Evolutionary conservation across 1,140 invertebrate species (phyloP), one percentile per base, ranked within the genome.

Genomic region (Philotrypesis tridentata): DNA sequence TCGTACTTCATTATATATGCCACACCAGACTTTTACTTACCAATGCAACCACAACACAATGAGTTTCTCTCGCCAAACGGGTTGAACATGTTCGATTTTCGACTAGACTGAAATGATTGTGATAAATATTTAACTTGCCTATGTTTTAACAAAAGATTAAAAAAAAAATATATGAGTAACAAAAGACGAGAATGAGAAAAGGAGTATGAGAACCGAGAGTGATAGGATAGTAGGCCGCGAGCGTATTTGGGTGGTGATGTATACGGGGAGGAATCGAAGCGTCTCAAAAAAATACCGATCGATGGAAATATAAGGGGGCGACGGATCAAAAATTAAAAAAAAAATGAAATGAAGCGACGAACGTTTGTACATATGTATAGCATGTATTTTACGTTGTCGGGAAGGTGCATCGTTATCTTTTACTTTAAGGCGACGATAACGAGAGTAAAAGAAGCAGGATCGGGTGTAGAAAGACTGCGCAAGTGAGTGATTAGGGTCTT

Each of bases 31-130:
- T 55, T n/a, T n/a, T 55, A 55, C 4, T 55, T 55, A 55, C 12
- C 40, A n/a, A 14, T 1, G 21, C n/a, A 17, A 55, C n/a, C 84
- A 82, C 84, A 86, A n/a, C 76, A 85, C 85, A 85, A 86, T 86
- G 82, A 86, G 87, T 90, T 89, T 89, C 85, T 87, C 86, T 88
- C 87, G 85, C 83, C 84, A 89, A 89, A 90, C 86, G 88, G 89
- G 87, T 89, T 88, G 86, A 90, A 89, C 87, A 90, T 90, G 89
- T 91, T 91, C 90, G 89, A 91, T 91, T 90, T 83, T 90, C 88
- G 89, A 91, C 90, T 89, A 91, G 90, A 91, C 89, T 90, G 88
- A 89, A 88, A 91, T 89, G 89, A 92, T 92, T 91, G 90, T 91
- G 90, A 92, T 91, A 91, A 90, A 91, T 91, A 91, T 91, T 91